Base-by-base conservation (phyloP, 2,113 vertebrate genomes). In the Amia ocellicauda region DNA sequence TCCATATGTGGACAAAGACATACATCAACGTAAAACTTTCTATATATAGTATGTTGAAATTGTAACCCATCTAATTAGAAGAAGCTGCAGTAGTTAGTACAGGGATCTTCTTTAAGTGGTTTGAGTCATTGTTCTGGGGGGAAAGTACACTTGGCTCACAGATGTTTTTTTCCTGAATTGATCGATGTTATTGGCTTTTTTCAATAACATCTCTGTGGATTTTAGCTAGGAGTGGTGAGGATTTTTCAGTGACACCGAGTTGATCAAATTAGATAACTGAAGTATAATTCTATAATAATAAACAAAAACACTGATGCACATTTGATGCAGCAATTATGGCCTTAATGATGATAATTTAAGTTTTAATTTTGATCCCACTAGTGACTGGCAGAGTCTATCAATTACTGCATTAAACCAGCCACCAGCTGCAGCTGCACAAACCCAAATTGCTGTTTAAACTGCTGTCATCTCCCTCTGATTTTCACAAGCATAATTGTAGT, bases 371-470 rank as follows among this genome's bases (percentile, higher is more conserved):
- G 91, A 91, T 91, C 86, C 88, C 90, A 88, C 85, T 91, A 86
- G 86, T 87, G 89, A 92, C 88, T 92, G 91, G 89, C 89, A 91
- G 81, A 83, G 77, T 91, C 91, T 88, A 93, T 94, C 91, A 96
- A 93, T 94, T 96, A 93, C 43, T 74, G 78, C 70, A 84, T 92
- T 92, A 93, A 82, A 89, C 76, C 80, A 77, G 83, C 78, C 79
- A 87, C 85, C 85, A 92, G 91, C 86, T 92, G 88, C 90, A 93
- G 89, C 84, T 86, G 85, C 84, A 91, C 86, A 84, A 85, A 77
- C 69, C 80, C 85, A 87, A 92, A 93, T 91, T 90, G 90, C 83
- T 68, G 72, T 83, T 89, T 90, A 89, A 93, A 88, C 86, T 84
- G 85, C 90, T 91, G 92, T 89, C 86, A 84, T 78, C 90, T 88